These are phyloP conservation scores for Drosophila setosimentum DNA, from an alignment of 2,888 invertebrate species.

Conservation along the genomic window DNA sequence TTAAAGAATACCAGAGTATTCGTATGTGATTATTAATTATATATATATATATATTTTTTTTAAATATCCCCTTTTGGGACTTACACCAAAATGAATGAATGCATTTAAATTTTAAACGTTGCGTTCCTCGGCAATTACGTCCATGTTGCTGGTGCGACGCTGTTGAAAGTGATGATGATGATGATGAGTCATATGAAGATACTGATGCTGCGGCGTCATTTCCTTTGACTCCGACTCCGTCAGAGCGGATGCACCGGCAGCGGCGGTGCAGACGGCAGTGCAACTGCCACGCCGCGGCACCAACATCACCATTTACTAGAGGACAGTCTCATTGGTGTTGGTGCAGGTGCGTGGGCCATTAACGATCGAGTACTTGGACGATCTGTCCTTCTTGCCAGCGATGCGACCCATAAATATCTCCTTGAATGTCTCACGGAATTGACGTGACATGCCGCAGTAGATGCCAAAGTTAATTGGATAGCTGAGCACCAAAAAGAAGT, in stretches of 20 bases:
- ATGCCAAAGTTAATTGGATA: slow-evolving; percentile 98
- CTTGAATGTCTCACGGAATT: slow-evolving; percentile 97
- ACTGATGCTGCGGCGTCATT: slow-evolving; percentile 37
- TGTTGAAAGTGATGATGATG: slow-evolving; percentile 58
- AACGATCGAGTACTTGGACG: slow-evolving; percentile 92
- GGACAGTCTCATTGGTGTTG: slow-evolving; percentile 93
- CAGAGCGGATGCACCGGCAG: slow-evolving; percentile 18
- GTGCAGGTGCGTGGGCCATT: slow-evolving; percentile 93
- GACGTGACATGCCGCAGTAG: slow-evolving; percentile 97
- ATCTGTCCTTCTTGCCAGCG: slow-evolving; percentile 88
- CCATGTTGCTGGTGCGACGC: slow-evolving; percentile 75
- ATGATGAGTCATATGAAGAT: slow-evolving; percentile 9
- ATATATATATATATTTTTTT: not conserved
- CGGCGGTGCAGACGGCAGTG: slow-evolving; percentile 55
- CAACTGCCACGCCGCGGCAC: slow-evolving; percentile 79
- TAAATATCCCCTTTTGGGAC: not conserved
- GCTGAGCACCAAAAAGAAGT: slow-evolving; percentile 95
- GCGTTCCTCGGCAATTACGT: slow-evolving; percentile 73
- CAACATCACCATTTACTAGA: slow-evolving; percentile 83
- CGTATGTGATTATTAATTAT: not conserved
- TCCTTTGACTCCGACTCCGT: slow-evolving; percentile 5
- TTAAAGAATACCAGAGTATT: slow-evolving; percentile 36
- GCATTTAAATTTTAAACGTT: slow-evolving; percentile 46
- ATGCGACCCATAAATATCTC: slow-evolving; percentile 88
- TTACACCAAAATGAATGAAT: not conserved